Evolutionary conservation across 2,888 invertebrate species (phyloP).

Genomic region (Sthenelais limicola): DNA sequence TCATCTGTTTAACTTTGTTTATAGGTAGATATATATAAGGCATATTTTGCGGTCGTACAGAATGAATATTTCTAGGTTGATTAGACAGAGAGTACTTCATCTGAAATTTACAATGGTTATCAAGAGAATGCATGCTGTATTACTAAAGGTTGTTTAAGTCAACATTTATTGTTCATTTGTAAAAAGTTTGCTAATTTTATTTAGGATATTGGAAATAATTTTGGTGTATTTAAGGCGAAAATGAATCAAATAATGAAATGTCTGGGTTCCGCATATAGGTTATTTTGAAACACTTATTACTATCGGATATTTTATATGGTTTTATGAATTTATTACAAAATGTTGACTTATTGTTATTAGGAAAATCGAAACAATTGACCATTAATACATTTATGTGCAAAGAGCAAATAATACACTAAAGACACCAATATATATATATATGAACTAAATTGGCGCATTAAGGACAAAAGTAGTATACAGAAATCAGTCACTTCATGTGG

Average conservation of each 20-base stretch:
- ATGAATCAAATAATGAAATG: constrained; percentile 5
- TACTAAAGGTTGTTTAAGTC: constrained; percentile 30
- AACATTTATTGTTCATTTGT: constrained; percentile 19
- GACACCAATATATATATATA: constrained; percentile 37
- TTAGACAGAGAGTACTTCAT: constrained; percentile 25
- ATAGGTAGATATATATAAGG: constrained; percentile 6
- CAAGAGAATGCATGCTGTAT: constrained; percentile 36
- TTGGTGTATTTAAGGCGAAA: constrained; percentile 24
- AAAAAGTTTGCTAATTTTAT: constrained; percentile 5
- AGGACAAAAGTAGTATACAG: constrained; percentile 19
- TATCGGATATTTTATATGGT: too few relatives aligned
- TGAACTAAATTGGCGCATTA: constrained; percentile 36
- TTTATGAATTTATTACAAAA: constrained; percentile 26
- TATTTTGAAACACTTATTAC: too few relatives aligned
- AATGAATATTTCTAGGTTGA: constrained; percentile 29
- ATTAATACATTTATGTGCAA: constrained; percentile 39
- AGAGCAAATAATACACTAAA: constrained; percentile 38
- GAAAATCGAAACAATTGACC: constrained; percentile 34
- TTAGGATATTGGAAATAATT: constrained; percentile 7
- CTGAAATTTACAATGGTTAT: constrained; percentile 39
- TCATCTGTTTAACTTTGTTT: constrained; percentile 39
- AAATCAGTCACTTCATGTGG: constrained; percentile 19
- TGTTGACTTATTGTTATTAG: constrained; percentile 37
- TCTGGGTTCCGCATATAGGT: too few relatives aligned
- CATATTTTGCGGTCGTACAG: too few relatives aligned